Percentiles rank a stretch among this genome's conserved stretches.
Conservation (phyloP, 2,113 vertebrate genomes). For the Tragelaphus imberbis region DNA sequence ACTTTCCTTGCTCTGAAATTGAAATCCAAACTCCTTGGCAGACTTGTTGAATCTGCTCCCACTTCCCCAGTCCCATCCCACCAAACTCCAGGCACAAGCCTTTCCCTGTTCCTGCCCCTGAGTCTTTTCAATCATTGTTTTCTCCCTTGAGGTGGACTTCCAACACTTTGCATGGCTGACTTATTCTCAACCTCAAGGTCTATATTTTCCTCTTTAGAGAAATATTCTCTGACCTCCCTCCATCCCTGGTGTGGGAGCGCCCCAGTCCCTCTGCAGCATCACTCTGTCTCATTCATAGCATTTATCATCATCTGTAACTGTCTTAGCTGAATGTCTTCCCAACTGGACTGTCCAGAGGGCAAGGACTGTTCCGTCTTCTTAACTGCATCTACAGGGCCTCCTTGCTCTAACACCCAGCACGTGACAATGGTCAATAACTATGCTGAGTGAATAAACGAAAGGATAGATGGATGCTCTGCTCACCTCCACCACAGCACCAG, state of each 20-base stretch:
- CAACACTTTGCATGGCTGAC: neutral
- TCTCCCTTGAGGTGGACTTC: neutral
- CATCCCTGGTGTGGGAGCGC: rapidly evolving
- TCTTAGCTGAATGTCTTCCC: neutral
- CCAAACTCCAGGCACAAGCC: neutral
- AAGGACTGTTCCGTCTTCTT: neutral
- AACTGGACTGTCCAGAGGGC: neutral
- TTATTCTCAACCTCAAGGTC: neutral
- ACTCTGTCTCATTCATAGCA: no score
- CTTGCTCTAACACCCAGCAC: neutral
- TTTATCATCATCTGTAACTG: neutral
- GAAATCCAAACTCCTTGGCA: neutral
- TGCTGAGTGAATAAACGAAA: neutral
- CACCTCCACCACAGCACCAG: neutral
- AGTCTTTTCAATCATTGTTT: neutral
- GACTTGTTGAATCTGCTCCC: rapidly evolving
- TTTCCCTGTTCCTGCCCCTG: neutral
- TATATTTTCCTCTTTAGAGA: neutral
- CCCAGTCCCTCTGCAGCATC: neutral
- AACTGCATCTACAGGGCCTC: neutral
- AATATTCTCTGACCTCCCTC: neutral
- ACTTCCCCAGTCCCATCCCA: no score
- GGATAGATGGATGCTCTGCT: neutral
- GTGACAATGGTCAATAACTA: rapidly evolving
- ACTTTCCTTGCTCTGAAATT: neutral